Base-by-base conservation (phyloP, 2,113 vertebrate species). In the Onychostruthus taczanowskii region DNA sequence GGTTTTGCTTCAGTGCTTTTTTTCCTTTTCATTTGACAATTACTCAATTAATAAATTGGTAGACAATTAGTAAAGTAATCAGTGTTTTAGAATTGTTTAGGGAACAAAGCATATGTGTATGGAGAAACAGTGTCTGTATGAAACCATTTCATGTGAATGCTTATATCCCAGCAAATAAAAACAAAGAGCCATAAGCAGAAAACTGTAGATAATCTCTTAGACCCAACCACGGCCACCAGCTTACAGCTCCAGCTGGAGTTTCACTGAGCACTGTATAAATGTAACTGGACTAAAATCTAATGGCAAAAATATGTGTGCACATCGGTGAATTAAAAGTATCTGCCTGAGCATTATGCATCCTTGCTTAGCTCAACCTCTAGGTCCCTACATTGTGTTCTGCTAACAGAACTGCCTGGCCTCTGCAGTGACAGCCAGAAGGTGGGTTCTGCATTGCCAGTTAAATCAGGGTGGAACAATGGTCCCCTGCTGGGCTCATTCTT, bases 371-470 rank as follows among this genome's bases (percentile, higher is more conserved):
- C 59, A 84, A 39, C 24, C 33, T 70, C 67, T 46, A 8, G 13
- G 33, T 73, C 23, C 31, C 31, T 31, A 3, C 14, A 11, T 7
- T 66, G 43, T 74, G 27, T 26, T 58, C 21, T 77, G 66, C 69
- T 75, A 56, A 44, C 13, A 80, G 46, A 95, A 63, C 22, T 47
- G 53, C 28, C 78, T 63, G 41, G 69, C 49, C 68, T 55, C 17
- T 92, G 49, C 68, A 89, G 79, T 8, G n/a, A 77, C 41, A 78
- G 82, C 39, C 91, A 89, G 44, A 90, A 81, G 67, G 58, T 49
- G 55, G 37, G 62, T 21, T 81, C 88, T 82, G 78, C 46, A 18
- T 14, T 88, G 78, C 53, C 90, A 62, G 59, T 80, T 80, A 63
- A 44, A 56, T 41, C 59, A 52, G 30, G 47, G 49, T 84, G 95